Conservation (phyloP, 2,888 invertebrate genomes). For the Pristionchus entomophagus region DNA sequence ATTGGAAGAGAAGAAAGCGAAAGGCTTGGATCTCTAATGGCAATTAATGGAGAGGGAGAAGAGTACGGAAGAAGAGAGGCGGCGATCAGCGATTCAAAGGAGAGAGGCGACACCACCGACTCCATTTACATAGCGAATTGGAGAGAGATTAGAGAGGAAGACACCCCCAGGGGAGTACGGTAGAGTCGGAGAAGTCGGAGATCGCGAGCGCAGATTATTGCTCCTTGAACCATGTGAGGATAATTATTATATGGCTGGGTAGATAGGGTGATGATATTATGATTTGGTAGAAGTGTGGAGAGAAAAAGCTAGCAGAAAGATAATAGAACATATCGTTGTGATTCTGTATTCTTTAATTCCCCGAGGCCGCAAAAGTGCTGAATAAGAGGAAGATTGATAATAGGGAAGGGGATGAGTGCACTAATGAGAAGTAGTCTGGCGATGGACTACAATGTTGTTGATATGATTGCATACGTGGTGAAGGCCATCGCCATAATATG, state of each 20-base stretch:
- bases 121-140: constrained; percentile 35
- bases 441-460: no score
- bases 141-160: background rate
- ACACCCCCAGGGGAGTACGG: background rate
- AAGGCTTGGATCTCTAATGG: background rate
- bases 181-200: background rate
- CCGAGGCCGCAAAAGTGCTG: no score
- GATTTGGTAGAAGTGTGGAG: background rate
- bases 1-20: constrained; percentile 5
- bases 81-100: background rate
- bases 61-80: background rate
- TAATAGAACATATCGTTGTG: background rate
- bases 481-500: no score
- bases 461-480: no score
- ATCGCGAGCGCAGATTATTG: background rate
- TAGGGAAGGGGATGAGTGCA: no score
- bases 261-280: background rate
- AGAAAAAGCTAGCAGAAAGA: background rate
- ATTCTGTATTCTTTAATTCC: no score
- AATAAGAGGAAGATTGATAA: constrained; percentile 26
- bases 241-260: no score
- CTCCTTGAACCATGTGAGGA: no score
- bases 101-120: background rate
- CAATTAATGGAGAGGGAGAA: background rate
- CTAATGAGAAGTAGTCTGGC: no score